These are phyloP conservation scores for Hafferia zeledoni DNA, from an alignment of 2,797 vertebrate genomes.

Conservation along the genomic window DNA sequence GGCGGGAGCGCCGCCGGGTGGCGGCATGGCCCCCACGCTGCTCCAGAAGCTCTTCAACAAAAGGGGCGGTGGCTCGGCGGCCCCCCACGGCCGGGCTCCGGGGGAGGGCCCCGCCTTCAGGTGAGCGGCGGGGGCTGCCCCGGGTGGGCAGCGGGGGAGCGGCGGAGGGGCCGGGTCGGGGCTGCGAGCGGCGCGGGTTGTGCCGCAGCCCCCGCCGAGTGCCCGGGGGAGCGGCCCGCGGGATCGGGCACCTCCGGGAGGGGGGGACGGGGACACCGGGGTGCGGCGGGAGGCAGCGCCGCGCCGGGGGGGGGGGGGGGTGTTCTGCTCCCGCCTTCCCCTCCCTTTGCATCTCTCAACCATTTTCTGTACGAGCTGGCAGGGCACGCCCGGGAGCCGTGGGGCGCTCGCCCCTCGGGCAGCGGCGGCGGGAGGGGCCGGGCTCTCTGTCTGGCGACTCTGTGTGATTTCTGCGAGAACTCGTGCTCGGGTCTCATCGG, in stretches of 20 bases:
- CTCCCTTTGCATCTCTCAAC: background rate
- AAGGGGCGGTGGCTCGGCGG: constrained; percentile 55
- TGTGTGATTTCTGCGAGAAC: rapidly evolving
- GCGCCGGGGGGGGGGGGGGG: background rate
- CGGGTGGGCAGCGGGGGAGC: background rate
- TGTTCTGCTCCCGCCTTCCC: background rate
- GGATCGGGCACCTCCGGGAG: background rate
- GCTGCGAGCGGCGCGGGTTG: background rate
- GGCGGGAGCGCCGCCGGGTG: background rate
- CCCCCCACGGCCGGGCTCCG: constrained; percentile 16
- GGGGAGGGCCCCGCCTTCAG: constrained; percentile 74
- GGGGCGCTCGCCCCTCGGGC: background rate
- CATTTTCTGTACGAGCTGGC: background rate
- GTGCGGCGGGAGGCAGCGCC: background rate
- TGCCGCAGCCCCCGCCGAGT: background rate
- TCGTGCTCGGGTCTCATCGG: background rate
- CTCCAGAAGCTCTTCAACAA: constrained; percentile 85
- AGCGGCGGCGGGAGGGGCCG: background rate
- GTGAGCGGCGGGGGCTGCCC: constrained; percentile 42
- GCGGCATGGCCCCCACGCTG: constrained; percentile 73
- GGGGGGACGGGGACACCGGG: too few relatives aligned
- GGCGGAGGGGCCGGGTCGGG: background rate
- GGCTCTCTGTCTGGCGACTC: background rate
- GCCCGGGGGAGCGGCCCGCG: background rate
- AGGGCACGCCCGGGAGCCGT: background rate